Percentiles rank a stretch among this genome's conserved stretches.
These are phyloP conservation scores for Zonotrichia leucophrys DNA, from an alignment of 2,113 vertebrate species.

Conservation along the genomic window DNA sequence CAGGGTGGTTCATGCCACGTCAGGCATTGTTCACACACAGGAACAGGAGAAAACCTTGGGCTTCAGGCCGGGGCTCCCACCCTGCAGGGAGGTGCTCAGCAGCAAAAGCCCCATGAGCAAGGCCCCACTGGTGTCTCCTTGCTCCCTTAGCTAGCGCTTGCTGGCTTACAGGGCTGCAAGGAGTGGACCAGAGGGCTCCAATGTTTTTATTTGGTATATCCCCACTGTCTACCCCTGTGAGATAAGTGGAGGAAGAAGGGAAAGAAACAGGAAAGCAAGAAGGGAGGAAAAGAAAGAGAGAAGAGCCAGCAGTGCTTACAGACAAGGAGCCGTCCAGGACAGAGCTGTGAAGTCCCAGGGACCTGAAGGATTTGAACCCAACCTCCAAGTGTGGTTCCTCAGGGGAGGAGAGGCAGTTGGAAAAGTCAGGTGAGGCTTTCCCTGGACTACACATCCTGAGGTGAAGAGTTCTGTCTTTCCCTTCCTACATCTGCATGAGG, in stretches of 20 bases:
- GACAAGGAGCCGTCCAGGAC: background rate
- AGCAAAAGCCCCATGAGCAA: accelerated
- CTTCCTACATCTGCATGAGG: background rate
- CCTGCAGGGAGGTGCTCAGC: background rate
- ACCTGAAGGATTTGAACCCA: background rate
- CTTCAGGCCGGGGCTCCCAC: background rate
- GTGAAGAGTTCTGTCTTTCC: background rate
- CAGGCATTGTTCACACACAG: accelerated
- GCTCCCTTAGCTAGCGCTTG: background rate
- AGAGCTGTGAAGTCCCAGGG: background rate
- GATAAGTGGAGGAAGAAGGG: background rate
- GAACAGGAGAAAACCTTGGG: background rate
- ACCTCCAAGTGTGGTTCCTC: background rate
- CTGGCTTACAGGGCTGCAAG: background rate
- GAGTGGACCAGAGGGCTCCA: background rate
- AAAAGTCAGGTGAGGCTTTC: background rate
- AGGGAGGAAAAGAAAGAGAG: background rate
- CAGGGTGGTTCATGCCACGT: background rate
- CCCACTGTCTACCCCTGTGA: background rate
- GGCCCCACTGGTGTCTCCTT: background rate
- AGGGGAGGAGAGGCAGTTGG: background rate
- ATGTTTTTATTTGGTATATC: background rate
- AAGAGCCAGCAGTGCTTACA: background rate
- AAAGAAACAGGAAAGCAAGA: background rate
- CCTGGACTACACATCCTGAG: background rate